Evolutionary conservation across 1,140 invertebrate genomes (phyloP), one percentile per base, ranked within the genome.

Genomic region (Chymomyza costata): DNA sequence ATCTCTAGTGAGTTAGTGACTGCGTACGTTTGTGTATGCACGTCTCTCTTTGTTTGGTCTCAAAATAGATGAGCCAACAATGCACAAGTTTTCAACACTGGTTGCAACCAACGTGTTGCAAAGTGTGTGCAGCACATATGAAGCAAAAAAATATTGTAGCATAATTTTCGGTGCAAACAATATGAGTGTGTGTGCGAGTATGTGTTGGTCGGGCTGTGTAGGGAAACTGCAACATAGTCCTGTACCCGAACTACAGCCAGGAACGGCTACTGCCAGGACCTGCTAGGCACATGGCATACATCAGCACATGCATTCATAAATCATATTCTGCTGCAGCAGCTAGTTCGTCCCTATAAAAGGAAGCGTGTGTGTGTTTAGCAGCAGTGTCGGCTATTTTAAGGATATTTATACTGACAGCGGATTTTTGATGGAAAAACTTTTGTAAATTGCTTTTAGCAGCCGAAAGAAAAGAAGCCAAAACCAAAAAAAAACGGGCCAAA

Each of bases 401-500:
- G 65, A 83, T 83, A 83, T 83, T 83, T 83, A 83, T 83, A 80
- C 80, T 83, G 80, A 83, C 80, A 83, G 80, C 80, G 81, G 69
- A 83, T 83, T 83, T 82, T 80, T 83, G 80, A 83, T 83, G 80
- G 81, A 83, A 81, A 83, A 83, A 83, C 80, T 83, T 83, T 83
- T 76, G 80, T 83, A 83, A 83, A 83, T 83, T 83, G 80, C 81
- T 83, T 83, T 70, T 67, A 35, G 13, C 5, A 28, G 10, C 5
- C 25, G 25, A n/a, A n/a, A n/a, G n/a, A n/a, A n/a, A n/a, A n/a
- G n/a, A n/a, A n/a, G n/a, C n/a, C n/a, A n/a, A n/a, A n/a, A n/a
- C n/a, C n/a, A n/a, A n/a, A n/a, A n/a, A n/a, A n/a, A n/a, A n/a
- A n/a, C n/a, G n/a, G n/a, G n/a, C n/a, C n/a, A n/a, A n/a, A n/a